Evolutionary conservation across 2,797 vertebrate species (phyloP).

Genomic region (Gorsachius magnificus): DNA sequence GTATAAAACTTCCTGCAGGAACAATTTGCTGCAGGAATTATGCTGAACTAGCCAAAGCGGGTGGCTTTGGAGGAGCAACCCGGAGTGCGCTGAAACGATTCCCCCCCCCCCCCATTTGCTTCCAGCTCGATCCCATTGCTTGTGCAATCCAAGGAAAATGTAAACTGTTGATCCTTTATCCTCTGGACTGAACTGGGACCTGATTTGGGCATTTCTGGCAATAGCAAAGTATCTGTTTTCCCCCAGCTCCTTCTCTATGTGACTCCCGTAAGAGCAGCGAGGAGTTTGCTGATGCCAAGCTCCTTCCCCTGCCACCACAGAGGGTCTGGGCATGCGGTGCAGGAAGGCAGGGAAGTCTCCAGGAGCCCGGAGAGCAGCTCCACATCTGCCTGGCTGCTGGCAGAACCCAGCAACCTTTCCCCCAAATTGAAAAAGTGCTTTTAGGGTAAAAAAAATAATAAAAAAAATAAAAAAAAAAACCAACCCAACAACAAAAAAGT

Average conservation of each 20-base stretch:
- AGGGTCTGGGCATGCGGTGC: rapidly evolving
- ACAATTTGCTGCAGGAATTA: neutral
- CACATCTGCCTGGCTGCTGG: neutral
- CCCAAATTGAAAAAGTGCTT: neutral
- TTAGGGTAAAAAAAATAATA: neutral
- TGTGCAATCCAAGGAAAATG: neutral
- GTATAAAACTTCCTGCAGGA: slow-evolving; percentile 18
- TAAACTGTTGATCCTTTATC: neutral
- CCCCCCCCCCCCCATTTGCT: neutral
- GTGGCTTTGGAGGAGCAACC: neutral
- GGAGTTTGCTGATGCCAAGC: neutral
- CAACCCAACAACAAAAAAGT: neutral
- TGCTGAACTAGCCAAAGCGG: neutral
- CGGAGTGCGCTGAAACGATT: neutral
- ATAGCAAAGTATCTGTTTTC: neutral
- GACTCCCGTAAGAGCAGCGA: rapidly evolving
- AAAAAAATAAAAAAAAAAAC: neutral
- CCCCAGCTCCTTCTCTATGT: neutral
- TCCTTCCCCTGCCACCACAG: rapidly evolving
- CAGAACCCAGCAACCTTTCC: neutral
- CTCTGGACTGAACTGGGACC: neutral
- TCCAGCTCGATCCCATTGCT: neutral
- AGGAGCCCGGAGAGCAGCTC: neutral
- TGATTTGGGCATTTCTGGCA: neutral
- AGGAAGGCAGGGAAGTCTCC: neutral